Conservation (phyloP, 1,140 invertebrate genomes). For the Brachionus paranguensis region DNA sequence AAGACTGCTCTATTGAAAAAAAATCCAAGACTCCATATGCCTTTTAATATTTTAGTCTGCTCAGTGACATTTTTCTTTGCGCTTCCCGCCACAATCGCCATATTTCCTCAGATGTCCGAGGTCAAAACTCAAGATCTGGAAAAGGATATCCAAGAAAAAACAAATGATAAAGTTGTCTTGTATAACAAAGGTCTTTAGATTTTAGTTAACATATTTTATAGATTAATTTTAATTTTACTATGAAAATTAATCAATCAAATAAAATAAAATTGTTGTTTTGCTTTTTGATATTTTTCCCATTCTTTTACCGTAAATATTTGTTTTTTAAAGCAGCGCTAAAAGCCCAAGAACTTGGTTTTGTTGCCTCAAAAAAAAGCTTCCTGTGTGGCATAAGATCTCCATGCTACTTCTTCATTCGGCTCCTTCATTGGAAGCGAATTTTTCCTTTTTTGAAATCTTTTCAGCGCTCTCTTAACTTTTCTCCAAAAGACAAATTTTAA, state of each 20-base stretch:
- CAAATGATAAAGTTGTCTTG: conserved; percentile 44
- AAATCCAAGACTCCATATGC: conserved; percentile 50
- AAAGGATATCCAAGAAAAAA: conserved; percentile 48
- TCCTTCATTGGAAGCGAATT: no score
- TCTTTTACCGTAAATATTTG: no score
- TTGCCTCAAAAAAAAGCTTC: no score
- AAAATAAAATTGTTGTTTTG: no score
- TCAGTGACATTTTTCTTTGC: conserved; percentile 53
- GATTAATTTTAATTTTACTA: not conserved
- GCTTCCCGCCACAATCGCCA: conserved; percentile 53
- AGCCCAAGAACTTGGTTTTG: no score
- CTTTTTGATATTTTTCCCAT: no score
- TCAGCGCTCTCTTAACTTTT: no score
- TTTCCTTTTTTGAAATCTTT: no score
- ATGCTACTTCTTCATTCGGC: no score
- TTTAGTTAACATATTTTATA: not conserved
- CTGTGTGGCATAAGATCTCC: no score
- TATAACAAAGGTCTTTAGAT: conserved; percentile 54
- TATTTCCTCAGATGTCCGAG: conserved; percentile 55
- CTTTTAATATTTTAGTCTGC: conserved; percentile 52
- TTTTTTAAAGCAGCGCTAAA: no score
- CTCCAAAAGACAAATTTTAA: no score
- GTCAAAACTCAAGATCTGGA: conserved; percentile 49
- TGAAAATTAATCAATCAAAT: not conserved
- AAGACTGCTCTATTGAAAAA: conserved; percentile 49